A percentile compares a stretch with the other conserved stretches of the same genome.
Evolutionary conservation across 2,113 vertebrate genomes (phyloP).

Genomic region (Python bivittatus): DNA sequence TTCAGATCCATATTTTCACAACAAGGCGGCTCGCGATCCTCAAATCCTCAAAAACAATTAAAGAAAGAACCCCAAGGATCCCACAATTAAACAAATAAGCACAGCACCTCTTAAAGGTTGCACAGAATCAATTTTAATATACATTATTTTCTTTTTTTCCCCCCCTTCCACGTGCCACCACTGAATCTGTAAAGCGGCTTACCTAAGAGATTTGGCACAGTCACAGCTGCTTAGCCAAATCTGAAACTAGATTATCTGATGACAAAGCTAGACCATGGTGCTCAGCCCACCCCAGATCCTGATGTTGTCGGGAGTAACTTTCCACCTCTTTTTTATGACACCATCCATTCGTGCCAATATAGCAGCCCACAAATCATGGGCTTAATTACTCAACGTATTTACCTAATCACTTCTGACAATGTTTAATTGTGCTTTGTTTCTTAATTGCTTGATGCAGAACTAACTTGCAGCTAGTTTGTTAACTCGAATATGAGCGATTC

Average conservation of each 20-base stretch:
- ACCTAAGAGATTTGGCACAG: background rate
- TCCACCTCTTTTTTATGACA: background rate
- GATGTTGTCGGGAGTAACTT: background rate
- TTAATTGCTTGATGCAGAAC: constrained; percentile 11
- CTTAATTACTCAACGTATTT: constrained; percentile 23
- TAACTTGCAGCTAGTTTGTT: background rate
- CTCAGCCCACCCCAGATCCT: background rate
- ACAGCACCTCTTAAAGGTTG: too few species aligned
- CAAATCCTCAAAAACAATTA: background rate
- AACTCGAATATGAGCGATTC: background rate
- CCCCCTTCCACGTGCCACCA: background rate
- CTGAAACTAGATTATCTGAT: too few species aligned
- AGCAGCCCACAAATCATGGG: constrained; percentile 2
- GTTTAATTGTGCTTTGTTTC: constrained; percentile 29
- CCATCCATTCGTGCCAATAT: background rate
- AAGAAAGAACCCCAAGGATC: too few species aligned
- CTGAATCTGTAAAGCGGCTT: background rate
- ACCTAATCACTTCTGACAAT: constrained; percentile 23
- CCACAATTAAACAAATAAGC: too few species aligned
- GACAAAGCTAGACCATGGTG: background rate
- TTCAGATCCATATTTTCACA: background rate
- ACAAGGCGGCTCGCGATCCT: background rate
- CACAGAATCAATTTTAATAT: background rate
- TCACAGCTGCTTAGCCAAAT: too few species aligned
- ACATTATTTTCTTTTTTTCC: background rate